Conservation (phyloP, 2,888 invertebrate genomes). For the Drosophila mettleri region DNA sequence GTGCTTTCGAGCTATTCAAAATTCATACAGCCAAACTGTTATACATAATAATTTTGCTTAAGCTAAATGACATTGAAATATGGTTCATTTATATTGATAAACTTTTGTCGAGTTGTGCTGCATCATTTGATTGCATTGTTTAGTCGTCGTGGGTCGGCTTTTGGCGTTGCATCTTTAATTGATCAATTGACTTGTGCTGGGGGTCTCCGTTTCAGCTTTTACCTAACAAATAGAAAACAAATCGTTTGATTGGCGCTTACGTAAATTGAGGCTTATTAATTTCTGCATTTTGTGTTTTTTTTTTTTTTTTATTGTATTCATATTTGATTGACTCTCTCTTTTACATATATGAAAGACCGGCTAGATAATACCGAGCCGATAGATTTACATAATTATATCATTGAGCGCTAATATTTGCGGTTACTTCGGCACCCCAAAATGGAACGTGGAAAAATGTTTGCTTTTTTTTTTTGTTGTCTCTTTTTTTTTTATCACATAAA, state of each 20-base stretch:
- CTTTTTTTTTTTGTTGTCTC: background rate
- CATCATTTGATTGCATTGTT: slow-evolving; percentile 26
- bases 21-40: background rate
- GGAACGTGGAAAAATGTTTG: slow-evolving; percentile 46
- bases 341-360: slow-evolving; percentile 33
- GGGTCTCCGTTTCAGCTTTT: slow-evolving; percentile 21
- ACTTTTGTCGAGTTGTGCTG: background rate
- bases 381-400: slow-evolving; percentile 71
- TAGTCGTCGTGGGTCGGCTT: slow-evolving; percentile 3
- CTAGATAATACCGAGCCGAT: slow-evolving; percentile 35
- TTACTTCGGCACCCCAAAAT: slow-evolving; percentile 16
- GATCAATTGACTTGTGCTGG: slow-evolving; percentile 66
- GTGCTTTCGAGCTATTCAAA: background rate
- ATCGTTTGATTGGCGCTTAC: slow-evolving; percentile 65
- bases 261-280: slow-evolving; percentile 67
- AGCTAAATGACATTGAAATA: slow-evolving; percentile 4
- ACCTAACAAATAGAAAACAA: slow-evolving; percentile 40
- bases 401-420: slow-evolving; percentile 32
- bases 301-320: slow-evolving; percentile 36
- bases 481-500: slow-evolving; percentile 40
- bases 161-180: slow-evolving; percentile 59
- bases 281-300: slow-evolving; percentile 35
- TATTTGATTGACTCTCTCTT: slow-evolving; percentile 58
- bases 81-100: background rate
- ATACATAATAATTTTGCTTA: background rate